Evolutionary conservation across 2,797 vertebrate genomes (phyloP).

Genomic region (Muscicapa striata): DNA sequence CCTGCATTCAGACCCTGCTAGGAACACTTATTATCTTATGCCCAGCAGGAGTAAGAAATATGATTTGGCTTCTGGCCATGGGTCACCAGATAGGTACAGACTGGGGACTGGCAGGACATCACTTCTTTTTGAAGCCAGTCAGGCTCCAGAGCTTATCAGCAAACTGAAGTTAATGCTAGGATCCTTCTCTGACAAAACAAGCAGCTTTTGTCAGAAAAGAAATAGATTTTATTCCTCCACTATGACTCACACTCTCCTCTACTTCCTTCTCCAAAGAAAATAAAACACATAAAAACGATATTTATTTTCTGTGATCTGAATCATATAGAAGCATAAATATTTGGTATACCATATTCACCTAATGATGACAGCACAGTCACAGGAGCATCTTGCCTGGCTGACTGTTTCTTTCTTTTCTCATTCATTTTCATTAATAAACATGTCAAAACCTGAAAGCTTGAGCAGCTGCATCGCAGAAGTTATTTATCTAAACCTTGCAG

Average conservation of each 20-base stretch:
- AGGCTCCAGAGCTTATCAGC: background rate
- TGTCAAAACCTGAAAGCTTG: slow-evolving; percentile 10
- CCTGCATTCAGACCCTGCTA: background rate
- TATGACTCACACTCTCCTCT: slow-evolving; percentile 18
- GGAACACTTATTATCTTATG: background rate
- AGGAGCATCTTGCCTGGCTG: background rate
- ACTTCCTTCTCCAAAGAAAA: slow-evolving; percentile 49
- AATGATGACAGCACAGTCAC: slow-evolving; percentile 26
- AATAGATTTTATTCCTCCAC: slow-evolving; percentile 11
- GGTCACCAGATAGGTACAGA: background rate
- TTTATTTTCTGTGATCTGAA: slow-evolving; percentile 39
- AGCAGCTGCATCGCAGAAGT: background rate
- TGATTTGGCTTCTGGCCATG: background rate
- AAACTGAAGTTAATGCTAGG: background rate
- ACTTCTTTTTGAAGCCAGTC: background rate
- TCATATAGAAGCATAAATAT: slow-evolving; percentile 41
- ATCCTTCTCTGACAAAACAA: background rate
- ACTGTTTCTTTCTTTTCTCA: slow-evolving; percentile 19
- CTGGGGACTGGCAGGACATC: background rate
- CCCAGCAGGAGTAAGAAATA: background rate
- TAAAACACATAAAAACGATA: slow-evolving; percentile 5
- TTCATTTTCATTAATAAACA: slow-evolving; percentile 34
- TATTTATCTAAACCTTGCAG: slow-evolving; percentile 14
- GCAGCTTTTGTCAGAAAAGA: slow-evolving; percentile 3
- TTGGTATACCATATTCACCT: slow-evolving; percentile 3